Evolutionary conservation across 2,888 invertebrate species (phyloP), one percentile per base, ranked within the genome.

Genomic region (Polydrusus cervinus): DNA sequence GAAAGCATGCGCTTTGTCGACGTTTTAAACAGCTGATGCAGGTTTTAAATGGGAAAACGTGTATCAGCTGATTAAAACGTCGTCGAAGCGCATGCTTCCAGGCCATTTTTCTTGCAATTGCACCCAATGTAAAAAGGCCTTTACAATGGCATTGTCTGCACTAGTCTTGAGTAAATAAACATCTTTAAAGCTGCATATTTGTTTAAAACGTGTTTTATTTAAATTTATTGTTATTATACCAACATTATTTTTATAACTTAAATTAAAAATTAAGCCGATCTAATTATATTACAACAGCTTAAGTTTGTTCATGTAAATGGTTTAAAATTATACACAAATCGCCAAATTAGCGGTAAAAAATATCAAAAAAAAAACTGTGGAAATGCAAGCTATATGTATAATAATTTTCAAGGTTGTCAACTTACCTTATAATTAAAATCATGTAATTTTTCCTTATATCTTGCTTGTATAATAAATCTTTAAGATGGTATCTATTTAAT

Each of bases 191-290:
- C 40, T 40, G 25, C 25, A 11, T 49, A 38, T 51, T 40, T 9
- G 16, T 3, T n/a, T 30, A n/a, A 14, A 45, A 45, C 45, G n/a
- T n/a, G n/a, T 45, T 45, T 45, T 45, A 45, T 45, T 45, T 45
- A n/a, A 45, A 13, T n/a, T 45, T 45, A n/a, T 45, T 45, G 45
- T 45, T 45, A 45, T 45, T 45, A 45, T 45, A 45, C 2, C 3
- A 45, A 14, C 6, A n/a, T 13, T 45, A 13, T 45, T 7, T 13
- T 13, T n/a, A 45, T 45, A 13, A 14, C 16, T 49, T 49, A 18
- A 49, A 49, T 49, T 49, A 49, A 49, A 18, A 49, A 49, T 49
- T 49, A 49, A 49, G 16, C 25, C 25, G 1, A 25, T 25, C 49
- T 49, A 49, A 49, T 49, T 49, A 18, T 25, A 25, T 25, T 25